Percentiles rank a stretch among this genome's conserved stretches.
Evolutionary conservation across 2,113 vertebrate genomes (phyloP).

Genomic region (Gadus macrocephalus): DNA sequence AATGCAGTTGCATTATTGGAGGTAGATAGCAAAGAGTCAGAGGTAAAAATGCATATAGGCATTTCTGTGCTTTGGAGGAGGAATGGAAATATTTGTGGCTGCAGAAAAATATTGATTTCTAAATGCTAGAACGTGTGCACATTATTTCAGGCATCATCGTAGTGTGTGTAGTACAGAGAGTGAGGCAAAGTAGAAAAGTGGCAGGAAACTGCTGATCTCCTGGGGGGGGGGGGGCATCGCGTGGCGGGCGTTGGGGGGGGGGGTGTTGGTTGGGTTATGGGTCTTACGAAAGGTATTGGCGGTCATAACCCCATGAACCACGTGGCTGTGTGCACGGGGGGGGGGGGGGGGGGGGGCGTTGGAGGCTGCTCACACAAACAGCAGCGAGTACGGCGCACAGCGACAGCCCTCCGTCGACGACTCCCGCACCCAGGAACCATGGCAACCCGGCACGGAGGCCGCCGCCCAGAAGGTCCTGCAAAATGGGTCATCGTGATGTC

Average conservation of each 20-base stretch:
- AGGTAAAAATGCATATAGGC: conserved; percentile 58
- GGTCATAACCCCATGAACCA: conserved; percentile 9
- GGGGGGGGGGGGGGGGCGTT: neutral
- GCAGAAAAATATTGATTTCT: conserved; percentile 26
- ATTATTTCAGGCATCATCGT: neutral
- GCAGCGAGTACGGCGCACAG: conserved; percentile 73
- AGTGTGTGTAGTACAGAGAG: conserved; percentile 46
- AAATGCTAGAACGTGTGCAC: conserved; percentile 47
- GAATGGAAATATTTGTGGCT: conserved; percentile 38
- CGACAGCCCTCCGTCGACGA: conserved; percentile 67
- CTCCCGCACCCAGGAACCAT: conserved; percentile 80
- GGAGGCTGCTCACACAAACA: conserved; percentile 69
- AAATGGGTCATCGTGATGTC: conserved; percentile 5
- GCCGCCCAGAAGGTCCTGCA: conserved; percentile 81
- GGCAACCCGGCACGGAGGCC: conserved; percentile 70
- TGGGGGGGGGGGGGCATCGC: conserved; percentile 48
- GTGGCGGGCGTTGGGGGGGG: conserved; percentile 15
- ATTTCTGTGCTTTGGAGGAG: conserved; percentile 59
- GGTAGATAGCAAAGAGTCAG: conserved; percentile 71
- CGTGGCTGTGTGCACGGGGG: conserved; percentile 18
- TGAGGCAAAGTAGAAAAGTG: conserved; percentile 52
- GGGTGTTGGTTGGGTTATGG: neutral
- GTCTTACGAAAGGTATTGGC: conserved; percentile 3
- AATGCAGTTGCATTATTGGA: conserved; percentile 64
- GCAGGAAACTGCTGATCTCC: conserved; percentile 62